Base-by-base conservation (phyloP, 2,888 invertebrate species). In the Cataglyphis altisquamis region DNA sequence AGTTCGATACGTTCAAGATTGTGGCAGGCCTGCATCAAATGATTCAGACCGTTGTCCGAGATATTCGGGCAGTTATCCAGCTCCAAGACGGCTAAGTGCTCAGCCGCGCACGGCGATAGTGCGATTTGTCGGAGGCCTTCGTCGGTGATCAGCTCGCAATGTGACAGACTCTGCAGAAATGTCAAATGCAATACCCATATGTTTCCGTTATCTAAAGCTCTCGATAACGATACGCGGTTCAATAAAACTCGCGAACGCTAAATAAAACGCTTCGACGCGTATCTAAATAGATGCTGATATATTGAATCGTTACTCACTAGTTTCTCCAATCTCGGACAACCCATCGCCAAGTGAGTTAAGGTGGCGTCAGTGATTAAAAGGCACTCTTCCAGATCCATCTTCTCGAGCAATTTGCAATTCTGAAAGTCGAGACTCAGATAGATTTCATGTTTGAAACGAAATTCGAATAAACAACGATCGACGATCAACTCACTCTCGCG, bases 371-470 rank as follows among this genome's bases (percentile, higher is more conserved):
- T 99, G 91, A 99, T 99, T 88, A 98, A 96, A 87, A 98, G 97
- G 95, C 99, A 99, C 95, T 99, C 99, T 94, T 99, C 99, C 89
- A 99, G 95, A 95, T 99, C 99, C 98, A 99, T 98, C 92, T 98
- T 97, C 94, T 99, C 99, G 91, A 99, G 95, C 93, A 98, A 96
- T 93, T 98, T 97, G 95, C 99, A 99, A 94, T 97, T 98, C 98
- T 99, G 94, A 29, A 95, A 95, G 86, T 89, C 60, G 81, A 89
- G 75, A 85, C 72, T 78, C 36, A 25, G 21, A 25, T 68, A 72
- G 32, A 87, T 68, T 41, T 68, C 55, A n/a, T 67, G 36, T 60
- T 21, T n/a, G 60, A 18, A 6, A n/a, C 18, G 62, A 45, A 45
- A 66, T 45, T 57, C n/a, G 25, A 70, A 60, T 25, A 45, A 52